Evolutionary conservation across 2,888 invertebrate genomes (phyloP).

Genomic region (Pheosia tremula): DNA sequence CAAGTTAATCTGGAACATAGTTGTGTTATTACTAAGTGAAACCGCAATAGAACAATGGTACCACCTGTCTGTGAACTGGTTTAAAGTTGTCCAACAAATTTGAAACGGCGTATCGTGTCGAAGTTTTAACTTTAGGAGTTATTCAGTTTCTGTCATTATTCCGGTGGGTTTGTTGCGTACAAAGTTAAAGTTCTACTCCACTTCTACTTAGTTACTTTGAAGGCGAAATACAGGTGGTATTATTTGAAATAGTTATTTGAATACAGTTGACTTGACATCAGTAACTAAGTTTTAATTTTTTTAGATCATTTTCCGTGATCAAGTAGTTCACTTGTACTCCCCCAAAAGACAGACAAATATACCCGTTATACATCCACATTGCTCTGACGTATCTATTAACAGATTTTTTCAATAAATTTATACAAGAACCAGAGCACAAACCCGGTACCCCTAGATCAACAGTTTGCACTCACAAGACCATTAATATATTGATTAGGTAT

Average conservation of each 20-base stretch:
- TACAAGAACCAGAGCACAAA: no score
- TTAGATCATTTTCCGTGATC: no score
- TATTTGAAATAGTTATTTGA: neutral
- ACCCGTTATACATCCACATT: no score
- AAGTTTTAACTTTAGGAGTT: conserved; percentile 8
- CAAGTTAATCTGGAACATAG: conserved; percentile 51
- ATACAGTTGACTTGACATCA: no score
- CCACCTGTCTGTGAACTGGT: conserved; percentile 60
- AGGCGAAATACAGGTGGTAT: neutral
- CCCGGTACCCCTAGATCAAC: no score
- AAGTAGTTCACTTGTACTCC: no score
- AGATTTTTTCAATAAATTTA: no score
- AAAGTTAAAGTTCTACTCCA: conserved; percentile 22
- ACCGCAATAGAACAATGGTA: conserved; percentile 58
- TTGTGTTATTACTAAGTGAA: conserved; percentile 63
- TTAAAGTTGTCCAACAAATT: conserved; percentile 49
- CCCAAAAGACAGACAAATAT: no score
- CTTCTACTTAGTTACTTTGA: conserved; percentile 10
- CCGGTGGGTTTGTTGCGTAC: conserved; percentile 14
- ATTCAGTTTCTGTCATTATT: neutral
- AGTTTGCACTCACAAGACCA: no score
- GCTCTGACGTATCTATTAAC: no score
- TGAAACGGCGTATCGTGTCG: conserved; percentile 23
- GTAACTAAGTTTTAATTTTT: no score
- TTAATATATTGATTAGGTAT: no score